These are phyloP conservation scores for Odocoileus hemionus DNA, from an alignment of 2,113 vertebrate species.

Conservation along the genomic window DNA sequence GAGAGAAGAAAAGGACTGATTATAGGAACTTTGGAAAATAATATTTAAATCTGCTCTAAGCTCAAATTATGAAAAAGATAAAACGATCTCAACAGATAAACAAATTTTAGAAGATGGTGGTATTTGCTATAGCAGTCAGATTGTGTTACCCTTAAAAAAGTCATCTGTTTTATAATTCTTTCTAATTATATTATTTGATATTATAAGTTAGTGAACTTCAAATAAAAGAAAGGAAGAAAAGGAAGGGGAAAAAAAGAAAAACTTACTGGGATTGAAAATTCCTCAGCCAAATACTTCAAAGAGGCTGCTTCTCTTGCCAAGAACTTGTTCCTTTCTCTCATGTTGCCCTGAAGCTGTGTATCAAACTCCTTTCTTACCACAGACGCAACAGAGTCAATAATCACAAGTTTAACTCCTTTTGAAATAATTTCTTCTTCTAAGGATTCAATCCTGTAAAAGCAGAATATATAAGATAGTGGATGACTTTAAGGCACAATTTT, in stretches of 20 bases:
- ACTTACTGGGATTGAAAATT: conserved; percentile 90
- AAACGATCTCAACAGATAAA: neutral
- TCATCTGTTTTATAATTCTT: conserved; percentile 39
- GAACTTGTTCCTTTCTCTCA: conserved; percentile 84
- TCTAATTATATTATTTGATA: conserved; percentile 45
- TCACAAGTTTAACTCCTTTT: conserved; percentile 82
- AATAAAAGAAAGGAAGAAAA: neutral
- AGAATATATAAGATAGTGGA: conserved; percentile 15
- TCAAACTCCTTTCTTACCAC: conserved; percentile 91
- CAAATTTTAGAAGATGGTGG: neutral
- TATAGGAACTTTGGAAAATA: neutral
- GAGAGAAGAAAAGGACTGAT: neutral
- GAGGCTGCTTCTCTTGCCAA: conserved; percentile 83
- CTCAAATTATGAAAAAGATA: neutral
- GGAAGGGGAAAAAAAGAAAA: conserved; percentile 42
- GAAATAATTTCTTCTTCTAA: conserved; percentile 90
- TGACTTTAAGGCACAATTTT: neutral
- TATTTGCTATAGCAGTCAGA: neutral
- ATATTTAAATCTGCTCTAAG: neutral
- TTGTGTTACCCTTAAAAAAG: conserved; percentile 1
- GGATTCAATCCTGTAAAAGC: conserved; percentile 79
- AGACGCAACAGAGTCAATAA: conserved; percentile 89
- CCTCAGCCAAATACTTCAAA: conserved; percentile 88
- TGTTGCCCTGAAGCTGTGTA: conserved; percentile 84
- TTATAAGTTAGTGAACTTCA: conserved; percentile 24